A percentile compares a stretch with the other conserved stretches of the same genome.
Conservation (phyloP, 2,888 invertebrate species). For the Alsophila aescularia region DNA sequence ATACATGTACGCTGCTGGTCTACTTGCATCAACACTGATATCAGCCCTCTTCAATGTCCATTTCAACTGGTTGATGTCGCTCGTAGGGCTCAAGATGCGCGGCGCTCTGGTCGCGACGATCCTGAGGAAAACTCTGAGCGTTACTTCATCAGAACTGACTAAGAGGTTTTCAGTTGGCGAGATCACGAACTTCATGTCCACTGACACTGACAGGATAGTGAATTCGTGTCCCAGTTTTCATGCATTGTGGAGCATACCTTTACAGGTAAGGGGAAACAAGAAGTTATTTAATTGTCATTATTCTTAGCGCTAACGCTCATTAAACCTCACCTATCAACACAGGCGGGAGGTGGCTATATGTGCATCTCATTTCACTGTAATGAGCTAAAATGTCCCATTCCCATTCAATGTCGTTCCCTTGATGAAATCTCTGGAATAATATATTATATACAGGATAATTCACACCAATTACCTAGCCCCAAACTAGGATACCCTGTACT, state of each 20-base stretch:
- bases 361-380: too few species aligned
- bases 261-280: conserved; percentile 85
- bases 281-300: too few species aligned
- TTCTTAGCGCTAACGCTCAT: too few species aligned
- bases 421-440: too few species aligned
- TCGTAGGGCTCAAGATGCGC: conserved; percentile 94
- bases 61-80: conserved; percentile 94
- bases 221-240: conserved; percentile 99
- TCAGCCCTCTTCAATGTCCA: conserved; percentile 92
- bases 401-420: too few species aligned
- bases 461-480: too few species aligned
- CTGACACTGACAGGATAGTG: conserved; percentile 97
- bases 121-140: conserved; percentile 84
- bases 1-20: conserved; percentile 71
- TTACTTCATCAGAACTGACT: conserved; percentile 75
- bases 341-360: too few species aligned
- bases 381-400: too few species aligned
- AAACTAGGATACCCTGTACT: too few species aligned
- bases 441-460: too few species aligned
- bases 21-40: conserved; percentile 78
- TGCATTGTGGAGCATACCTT: conserved; percentile 97
- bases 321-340: too few species aligned
- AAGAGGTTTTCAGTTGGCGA: conserved; percentile 88
- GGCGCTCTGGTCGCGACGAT: conserved; percentile 91
- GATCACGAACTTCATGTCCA: conserved; percentile 98